Evolutionary conservation across 2,113 vertebrate genomes (phyloP).

Genomic region (Corvus cornix): DNA sequence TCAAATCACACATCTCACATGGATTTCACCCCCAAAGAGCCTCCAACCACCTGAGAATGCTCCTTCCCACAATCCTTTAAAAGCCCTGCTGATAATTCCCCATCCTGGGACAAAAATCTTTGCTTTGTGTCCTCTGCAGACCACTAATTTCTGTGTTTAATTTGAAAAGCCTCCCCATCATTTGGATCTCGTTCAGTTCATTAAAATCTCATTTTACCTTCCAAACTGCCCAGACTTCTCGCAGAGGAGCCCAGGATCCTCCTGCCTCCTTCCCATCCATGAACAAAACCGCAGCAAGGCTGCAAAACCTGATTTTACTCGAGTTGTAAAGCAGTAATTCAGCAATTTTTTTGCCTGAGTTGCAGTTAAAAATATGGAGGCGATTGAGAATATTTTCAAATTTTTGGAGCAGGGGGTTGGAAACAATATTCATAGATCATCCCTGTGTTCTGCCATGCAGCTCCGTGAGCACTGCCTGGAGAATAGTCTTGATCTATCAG

Average conservation of each 20-base stretch:
- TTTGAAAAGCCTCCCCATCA: constrained; percentile 8
- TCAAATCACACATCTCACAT: neutral
- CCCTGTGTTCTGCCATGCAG: neutral
- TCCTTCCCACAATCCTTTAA: neutral
- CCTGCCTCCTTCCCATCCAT: neutral
- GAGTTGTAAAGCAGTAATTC: neutral
- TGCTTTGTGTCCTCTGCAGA: neutral
- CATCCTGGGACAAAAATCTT: neutral
- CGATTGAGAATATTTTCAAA: constrained; percentile 35
- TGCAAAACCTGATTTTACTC: neutral
- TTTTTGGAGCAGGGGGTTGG: neutral
- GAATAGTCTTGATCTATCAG: neutral
- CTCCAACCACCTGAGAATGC: neutral
- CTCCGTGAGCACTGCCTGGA: neutral
- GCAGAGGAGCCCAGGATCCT: neutral
- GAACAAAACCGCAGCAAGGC: neutral
- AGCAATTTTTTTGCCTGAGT: neutral
- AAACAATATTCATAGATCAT: constrained; percentile 40
- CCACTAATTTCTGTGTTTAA: constrained; percentile 23
- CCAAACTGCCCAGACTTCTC: constrained; percentile 45
- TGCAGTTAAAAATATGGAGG: constrained; percentile 24
- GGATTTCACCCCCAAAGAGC: neutral
- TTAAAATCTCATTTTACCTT: constrained; percentile 64
- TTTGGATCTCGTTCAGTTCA: constrained; percentile 57
- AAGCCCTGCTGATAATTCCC: neutral